Evolutionary conservation across 2,113 vertebrate genomes (phyloP).

Genomic region (Uropsilus gracilis): DNA sequence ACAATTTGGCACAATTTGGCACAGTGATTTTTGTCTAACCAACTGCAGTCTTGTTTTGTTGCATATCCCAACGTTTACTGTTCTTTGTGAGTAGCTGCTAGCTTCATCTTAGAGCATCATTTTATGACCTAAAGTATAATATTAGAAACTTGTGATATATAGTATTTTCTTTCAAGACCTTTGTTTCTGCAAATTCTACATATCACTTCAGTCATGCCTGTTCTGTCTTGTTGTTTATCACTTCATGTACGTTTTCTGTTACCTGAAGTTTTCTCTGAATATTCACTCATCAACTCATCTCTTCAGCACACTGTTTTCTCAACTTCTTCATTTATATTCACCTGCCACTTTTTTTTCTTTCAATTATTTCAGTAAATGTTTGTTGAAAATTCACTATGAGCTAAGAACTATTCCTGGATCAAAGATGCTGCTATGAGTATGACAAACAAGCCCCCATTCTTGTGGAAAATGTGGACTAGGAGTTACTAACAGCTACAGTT

Average conservation of each 20-base stretch:
- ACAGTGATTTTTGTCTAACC: not conserved
- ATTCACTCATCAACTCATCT: not conserved
- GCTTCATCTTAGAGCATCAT: too few species aligned
- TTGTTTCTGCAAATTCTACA: not conserved
- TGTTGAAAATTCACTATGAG: not conserved
- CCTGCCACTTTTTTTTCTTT: not conserved
- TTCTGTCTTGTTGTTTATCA: not conserved
- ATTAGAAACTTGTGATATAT: not conserved
- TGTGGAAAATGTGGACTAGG: not conserved
- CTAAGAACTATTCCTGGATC: not conserved
- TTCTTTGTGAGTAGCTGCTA: not conserved
- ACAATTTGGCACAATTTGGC: rapidly evolving
- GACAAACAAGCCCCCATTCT: not conserved
- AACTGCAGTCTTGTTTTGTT: not conserved
- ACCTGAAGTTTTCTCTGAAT: not conserved
- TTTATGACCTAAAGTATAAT: not conserved
- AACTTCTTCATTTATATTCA: not conserved
- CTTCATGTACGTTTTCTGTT: not conserved
- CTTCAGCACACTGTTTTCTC: not conserved
- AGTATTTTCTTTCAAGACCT: not conserved
- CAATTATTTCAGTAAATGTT: not conserved
- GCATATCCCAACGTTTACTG: rapidly evolving
- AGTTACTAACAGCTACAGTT: not conserved
- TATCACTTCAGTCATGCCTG: not conserved
- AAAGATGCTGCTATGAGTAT: not conserved